Evolutionary conservation across 2,888 invertebrate genomes (phyloP).

Genomic region (Idaea dimidiata): DNA sequence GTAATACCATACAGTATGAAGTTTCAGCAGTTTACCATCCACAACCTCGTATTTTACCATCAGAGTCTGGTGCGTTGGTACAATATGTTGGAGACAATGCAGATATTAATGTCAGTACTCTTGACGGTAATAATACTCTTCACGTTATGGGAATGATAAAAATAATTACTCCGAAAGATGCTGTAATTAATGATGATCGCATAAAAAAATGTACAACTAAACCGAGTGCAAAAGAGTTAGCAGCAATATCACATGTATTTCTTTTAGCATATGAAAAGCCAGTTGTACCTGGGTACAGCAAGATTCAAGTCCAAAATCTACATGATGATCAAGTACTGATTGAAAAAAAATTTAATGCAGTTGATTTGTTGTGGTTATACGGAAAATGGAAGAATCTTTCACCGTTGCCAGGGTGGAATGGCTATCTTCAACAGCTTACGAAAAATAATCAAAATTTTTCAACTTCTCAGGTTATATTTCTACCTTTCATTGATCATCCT

Average conservation of each 20-base stretch:
- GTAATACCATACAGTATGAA: constrained; percentile 36
- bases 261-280: constrained; percentile 30
- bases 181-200: constrained; percentile 11
- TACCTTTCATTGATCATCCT: constrained; percentile 46
- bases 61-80: constrained; percentile 39
- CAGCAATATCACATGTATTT: constrained; percentile 33
- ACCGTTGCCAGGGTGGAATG: constrained; percentile 45
- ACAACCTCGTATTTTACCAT: constrained; percentile 41
- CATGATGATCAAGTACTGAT: constrained; percentile 30
- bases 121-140: constrained; percentile 7
- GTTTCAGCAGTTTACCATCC: constrained; percentile 41
- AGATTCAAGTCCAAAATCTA: constrained; percentile 33
- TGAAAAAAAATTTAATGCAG: constrained; percentile 20
- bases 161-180: constrained; percentile 30
- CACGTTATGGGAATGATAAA: constrained; percentile 20
- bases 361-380: constrained; percentile 37
- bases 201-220: constrained; percentile 40
- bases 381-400: constrained; percentile 36
- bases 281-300: constrained; percentile 32
- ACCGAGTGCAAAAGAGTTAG: constrained; percentile 15
- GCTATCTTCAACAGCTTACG: constrained; percentile 40
- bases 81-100: constrained; percentile 39
- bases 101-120: constrained; percentile 21
- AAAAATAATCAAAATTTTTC: constrained; percentile 31
- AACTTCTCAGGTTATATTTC: constrained; percentile 32